Conservation (phyloP, 2,888 invertebrate species). For the Ichneumoninae sp. region DNA sequence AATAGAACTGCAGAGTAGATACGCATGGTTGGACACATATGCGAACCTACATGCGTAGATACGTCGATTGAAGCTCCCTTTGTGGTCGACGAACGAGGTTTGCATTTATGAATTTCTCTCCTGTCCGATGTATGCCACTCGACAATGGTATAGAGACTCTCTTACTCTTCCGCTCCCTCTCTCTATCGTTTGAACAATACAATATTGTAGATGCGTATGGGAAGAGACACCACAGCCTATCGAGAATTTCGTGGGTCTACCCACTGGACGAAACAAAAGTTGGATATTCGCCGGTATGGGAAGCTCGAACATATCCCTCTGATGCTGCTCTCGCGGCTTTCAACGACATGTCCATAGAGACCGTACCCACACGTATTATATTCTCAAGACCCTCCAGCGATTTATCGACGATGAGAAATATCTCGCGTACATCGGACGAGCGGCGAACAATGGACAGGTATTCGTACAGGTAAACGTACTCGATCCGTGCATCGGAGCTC, state of each 20-base stretch:
- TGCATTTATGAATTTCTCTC: conserved; percentile 56
- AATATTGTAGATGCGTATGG: conserved; percentile 10
- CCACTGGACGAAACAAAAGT: conserved; percentile 47
- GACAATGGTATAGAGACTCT: not conserved
- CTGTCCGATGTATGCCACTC: conserved; percentile 18
- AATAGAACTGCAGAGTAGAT: conserved; percentile 34
- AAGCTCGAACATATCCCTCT: conserved; percentile 23
- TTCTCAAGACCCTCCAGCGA: conserved; percentile 9
- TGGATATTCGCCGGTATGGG: conserved; percentile 20
- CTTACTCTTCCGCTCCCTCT: not conserved
- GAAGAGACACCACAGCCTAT: conserved; percentile 28
- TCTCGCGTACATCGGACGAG: not conserved
- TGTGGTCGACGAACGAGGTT: conserved; percentile 47
- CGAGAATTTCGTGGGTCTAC: conserved; percentile 30
- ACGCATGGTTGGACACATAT: not conserved
- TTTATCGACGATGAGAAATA: conserved; percentile 22
- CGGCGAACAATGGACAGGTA: not conserved
- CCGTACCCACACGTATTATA: conserved; percentile 7
- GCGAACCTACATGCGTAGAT: conserved; percentile 13
- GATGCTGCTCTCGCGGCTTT: not conserved
- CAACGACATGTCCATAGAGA: conserved; percentile 6
- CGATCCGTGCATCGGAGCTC: not conserved
- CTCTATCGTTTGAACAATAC: not conserved
- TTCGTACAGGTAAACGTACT: not conserved
- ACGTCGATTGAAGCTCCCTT: conserved; percentile 50